Base-by-base conservation (phyloP, 2,113 vertebrate species). In the Phylloscopus trochiloides region DNA sequence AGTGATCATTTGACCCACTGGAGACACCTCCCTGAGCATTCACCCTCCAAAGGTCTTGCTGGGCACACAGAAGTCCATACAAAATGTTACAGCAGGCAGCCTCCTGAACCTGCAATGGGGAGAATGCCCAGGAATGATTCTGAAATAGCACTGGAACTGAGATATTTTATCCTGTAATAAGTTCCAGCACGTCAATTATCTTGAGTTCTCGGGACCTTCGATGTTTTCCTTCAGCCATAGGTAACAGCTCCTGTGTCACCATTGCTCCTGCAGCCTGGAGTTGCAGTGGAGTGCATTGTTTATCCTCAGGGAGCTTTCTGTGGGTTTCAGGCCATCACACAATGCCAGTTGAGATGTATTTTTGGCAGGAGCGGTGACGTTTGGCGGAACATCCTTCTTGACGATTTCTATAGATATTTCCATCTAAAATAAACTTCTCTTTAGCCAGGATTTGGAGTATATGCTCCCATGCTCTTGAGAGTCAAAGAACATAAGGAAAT, bases 341-440 rank as follows among this genome's bases (percentile, higher is more conserved):
- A 79, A 52, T 68, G 40, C 52, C 45, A 17, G 52, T 0, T 9
- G 52, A 61, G 58, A 72, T 57, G 16, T 85, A 96, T 96, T 96
- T 96, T 91, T 96, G 79, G 91, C 86, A 84, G 57, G 40, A 81
- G 63, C 10, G 3, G 36, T 91, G 83, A 81, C 31, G 16, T 91
- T 92, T 72, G 62, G n/a, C 79, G 50, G 81, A 72, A 95, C 80
- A 89, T 87, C 86, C 62, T 94, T 61, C 86, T 92, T 72, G 90
- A 84, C 32, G 31, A 72, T 86, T 90, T 91, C 87, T 89, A n/a
- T 78, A 91, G 68, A 75, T 87, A 61, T 57, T 78, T 79, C 65
- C 26, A 55, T 89, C 91, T 75, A 94, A 95, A 97, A 94, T 81
- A 95, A 89, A 81, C 93, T 91, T 92, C 65, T 78, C 58, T 92